Base-by-base conservation (phyloP, 2,113 vertebrate genomes). In the Numida meleagris region DNA sequence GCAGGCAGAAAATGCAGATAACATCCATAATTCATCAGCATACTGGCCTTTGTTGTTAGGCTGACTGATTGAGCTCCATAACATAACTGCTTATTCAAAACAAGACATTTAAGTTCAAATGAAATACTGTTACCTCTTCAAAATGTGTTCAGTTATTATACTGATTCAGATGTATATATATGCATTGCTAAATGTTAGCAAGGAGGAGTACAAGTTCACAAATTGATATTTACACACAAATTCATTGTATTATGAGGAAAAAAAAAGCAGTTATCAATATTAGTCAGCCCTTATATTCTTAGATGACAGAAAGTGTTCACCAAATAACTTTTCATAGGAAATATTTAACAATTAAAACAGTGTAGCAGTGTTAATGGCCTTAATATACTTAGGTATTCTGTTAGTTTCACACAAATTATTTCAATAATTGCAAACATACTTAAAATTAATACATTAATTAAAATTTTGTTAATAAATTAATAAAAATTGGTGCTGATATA, bases 21-120 rank as follows among this genome's bases (percentile, higher is more conserved):
- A 92, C 93, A 98, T 98, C 95, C 98, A 98, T 98, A 98, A 98
- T 98, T 98, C 97, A 98, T 95, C 89, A 97, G 95, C 87, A 89
- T 63, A 66, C 84, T 96, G 94, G 87, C 95, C 94, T 98, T 97
- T 97, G 97, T 97, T 97, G 96, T 97, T 97, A 97, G 96, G 46
- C 75, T 0, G 11, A 70, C 94, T 97, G 95, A 97, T 96, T 95
- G 82, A 93, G 63, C 90, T 96, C 88, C 66, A 19, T 95, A 97
- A 95, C 88, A 87, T 91, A 97, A 95, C 93, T 93, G 78, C 93
- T 97, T 97, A 95, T 97, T 94, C 89, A 94, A 96, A 97, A 96
- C 83, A 96, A 94, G 84, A 83, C 92, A 97, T 97, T 97, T 95
- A 90, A 96, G 96, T 95, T 93, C 79, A 92, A 96, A 96, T 89